phyloP scores from a whole-genome alignment of 2,113 vertebrate genomes.

The Bagarius yarrelli region DNA sequence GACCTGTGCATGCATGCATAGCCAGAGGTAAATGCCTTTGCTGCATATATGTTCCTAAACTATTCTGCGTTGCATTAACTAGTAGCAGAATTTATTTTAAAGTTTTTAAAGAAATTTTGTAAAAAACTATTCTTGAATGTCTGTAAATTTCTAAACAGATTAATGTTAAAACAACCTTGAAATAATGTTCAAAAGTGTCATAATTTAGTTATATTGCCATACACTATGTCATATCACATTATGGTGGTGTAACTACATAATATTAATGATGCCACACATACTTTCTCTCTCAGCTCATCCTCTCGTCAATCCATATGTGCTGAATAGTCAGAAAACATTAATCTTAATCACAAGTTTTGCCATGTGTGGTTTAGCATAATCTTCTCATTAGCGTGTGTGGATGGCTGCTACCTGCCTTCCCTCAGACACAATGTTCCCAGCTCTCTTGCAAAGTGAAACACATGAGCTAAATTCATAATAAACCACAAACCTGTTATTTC shows the following conservation, averaged over 20 bases:
- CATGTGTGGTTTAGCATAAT: slow-evolving; percentile 74
- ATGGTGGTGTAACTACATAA: slow-evolving; percentile 4
- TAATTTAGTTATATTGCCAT: slow-evolving; percentile 37
- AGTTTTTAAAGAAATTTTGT: slow-evolving; percentile 6
- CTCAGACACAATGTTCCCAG: slow-evolving; percentile 65
- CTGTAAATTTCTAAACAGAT: slow-evolving; percentile 21
- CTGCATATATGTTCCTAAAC: background rate
- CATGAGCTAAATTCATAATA: slow-evolving; percentile 76
- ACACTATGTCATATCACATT: slow-evolving; percentile 19
- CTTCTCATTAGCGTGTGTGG: slow-evolving; percentile 71
- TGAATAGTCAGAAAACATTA: slow-evolving; percentile 63
- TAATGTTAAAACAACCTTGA: background rate
- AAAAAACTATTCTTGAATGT: background rate
- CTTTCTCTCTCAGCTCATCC: slow-evolving; percentile 25
- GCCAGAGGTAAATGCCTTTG: slow-evolving; percentile 14
- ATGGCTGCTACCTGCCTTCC: slow-evolving; percentile 44
- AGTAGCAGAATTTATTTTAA: background rate
- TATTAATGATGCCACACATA: slow-evolving; percentile 30
- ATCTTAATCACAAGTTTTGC: slow-evolving; percentile 80
- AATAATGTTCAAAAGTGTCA: slow-evolving; percentile 28
- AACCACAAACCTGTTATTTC: slow-evolving; percentile 82
- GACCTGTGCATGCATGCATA: slow-evolving; percentile 2
- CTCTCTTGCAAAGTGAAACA: slow-evolving; percentile 63
- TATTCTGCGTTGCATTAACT: slow-evolving; percentile 30
- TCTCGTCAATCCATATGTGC: slow-evolving; percentile 33